Base-by-base conservation (phyloP, 1,140 invertebrate species). In the Vollenhovia emeryi region DNA sequence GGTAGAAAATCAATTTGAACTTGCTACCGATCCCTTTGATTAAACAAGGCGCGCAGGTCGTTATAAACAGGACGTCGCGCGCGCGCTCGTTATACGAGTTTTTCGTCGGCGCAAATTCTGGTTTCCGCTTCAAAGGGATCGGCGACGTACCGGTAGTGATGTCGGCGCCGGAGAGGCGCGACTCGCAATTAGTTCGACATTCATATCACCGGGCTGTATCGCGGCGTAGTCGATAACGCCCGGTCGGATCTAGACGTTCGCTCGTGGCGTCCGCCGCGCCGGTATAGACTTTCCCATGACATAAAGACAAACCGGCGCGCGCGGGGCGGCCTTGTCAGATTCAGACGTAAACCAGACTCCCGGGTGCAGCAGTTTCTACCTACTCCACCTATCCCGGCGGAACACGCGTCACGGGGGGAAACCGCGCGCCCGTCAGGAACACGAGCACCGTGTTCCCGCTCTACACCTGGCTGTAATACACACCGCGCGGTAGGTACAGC, bases 281-380 rank as follows among this genome's bases (percentile, higher is more conserved):
- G 27, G 55, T 68, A 86, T 68, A 89, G 91, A 93, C 89, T 93
- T 93, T 92, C 92, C 92, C 92, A 92, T 92, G 93, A 82, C 93
- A 92, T 93, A 92, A 92, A 92, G 92, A 93, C 92, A 92, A 93
- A 93, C 91, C 89, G 87, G 88, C 57, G 91, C 92, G 85, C 83
- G 59, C 80, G 59, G 89, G 86, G 89, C 90, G 90, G 92, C 92
- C 91, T 92, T 93, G 93, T 94, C 93, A 94, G 90, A 91, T 91
- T 93, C 93, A 94, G 93, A 92, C 87, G 91, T 89, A 90, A 92
- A 92, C 87, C 91, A 92, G 87, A 87, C 91, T 86, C 89, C 74
- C 87, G 86, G 89, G 86, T 80, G 88, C 90, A 89, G 91, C 92
- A 91, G 60, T 64, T 48, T 79, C 87, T 89, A 86, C 86, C 75